phyloP scores from a whole-genome alignment of 2,888 invertebrate genomes.

The Melipona beecheii region DNA sequence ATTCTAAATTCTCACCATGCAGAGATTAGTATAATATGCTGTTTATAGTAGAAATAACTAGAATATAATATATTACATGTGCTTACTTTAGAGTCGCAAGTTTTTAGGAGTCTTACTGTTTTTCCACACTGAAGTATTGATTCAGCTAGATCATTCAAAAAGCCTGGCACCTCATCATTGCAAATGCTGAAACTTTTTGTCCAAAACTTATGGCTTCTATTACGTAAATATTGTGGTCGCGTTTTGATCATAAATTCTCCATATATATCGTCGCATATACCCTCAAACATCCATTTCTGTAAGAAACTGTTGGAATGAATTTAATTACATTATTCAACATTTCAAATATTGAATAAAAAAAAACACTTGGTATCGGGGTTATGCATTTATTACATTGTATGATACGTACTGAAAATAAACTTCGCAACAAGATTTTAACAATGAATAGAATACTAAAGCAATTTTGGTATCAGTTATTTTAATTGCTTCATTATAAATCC shows the following conservation, averaged over 20 bases:
- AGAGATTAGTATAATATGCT: conserved; percentile 13
- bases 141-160: conserved; percentile 87
- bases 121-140: conserved; percentile 91
- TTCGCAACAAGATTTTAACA: conserved; percentile 86
- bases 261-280: conserved; percentile 91
- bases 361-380: neutral
- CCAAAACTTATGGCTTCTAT: conserved; percentile 88
- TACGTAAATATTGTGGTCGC: conserved; percentile 88
- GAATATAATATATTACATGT: neutral
- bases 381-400: neutral
- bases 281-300: conserved; percentile 94
- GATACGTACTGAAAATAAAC: conserved; percentile 86
- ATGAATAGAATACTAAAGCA: conserved; percentile 86
- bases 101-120: conserved; percentile 89
- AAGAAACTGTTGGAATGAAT: conserved; percentile 86
- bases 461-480: conserved; percentile 86
- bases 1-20: conserved; percentile 81
- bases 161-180: conserved; percentile 87
- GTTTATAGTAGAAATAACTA: conserved; percentile 5
- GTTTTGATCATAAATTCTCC: conserved; percentile 94
- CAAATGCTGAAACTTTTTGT: conserved; percentile 87
- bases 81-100: conserved; percentile 89
- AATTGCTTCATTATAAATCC: conserved; percentile 88
- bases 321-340: neutral
- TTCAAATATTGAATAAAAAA: neutral